phyloP scores from a whole-genome alignment of 2,113 vertebrate genomes.

The Crocuta crocuta region DNA sequence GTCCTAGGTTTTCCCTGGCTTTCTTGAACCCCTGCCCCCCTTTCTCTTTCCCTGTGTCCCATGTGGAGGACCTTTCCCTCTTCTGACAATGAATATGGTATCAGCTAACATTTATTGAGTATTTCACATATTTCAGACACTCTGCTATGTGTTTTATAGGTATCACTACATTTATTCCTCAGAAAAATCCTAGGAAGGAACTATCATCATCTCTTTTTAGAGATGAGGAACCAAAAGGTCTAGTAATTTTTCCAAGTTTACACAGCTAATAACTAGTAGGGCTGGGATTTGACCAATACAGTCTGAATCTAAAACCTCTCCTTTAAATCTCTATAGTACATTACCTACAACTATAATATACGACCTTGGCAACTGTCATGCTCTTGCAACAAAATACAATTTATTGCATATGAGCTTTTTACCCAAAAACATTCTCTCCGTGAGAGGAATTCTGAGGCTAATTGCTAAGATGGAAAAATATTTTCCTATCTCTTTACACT shows the following conservation, averaged over 20 bases:
- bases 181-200: not conserved
- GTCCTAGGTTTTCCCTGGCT: not conserved
- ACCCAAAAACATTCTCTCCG: not conserved
- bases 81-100: slow-evolving; percentile 14
- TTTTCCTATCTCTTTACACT: slow-evolving; percentile 2
- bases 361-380: not conserved
- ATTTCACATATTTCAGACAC: not conserved
- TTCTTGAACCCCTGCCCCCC: not conserved
- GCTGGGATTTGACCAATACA: not conserved
- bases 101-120: not conserved
- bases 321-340: not conserved
- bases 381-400: not conserved
- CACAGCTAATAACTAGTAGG: not conserved
- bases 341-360: not conserved
- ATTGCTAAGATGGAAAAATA: not conserved
- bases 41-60: not conserved
- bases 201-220: not conserved
- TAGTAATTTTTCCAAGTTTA: slow-evolving; percentile 23
- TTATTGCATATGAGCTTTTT: not conserved
- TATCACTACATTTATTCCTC: not conserved
- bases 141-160: not conserved
- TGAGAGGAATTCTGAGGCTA: slow-evolving; percentile 24
- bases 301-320: not conserved
- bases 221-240: not conserved
- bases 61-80: not conserved